phyloP scores from a whole-genome alignment of 2,797 vertebrate species.

The Lacerta viridis region DNA sequence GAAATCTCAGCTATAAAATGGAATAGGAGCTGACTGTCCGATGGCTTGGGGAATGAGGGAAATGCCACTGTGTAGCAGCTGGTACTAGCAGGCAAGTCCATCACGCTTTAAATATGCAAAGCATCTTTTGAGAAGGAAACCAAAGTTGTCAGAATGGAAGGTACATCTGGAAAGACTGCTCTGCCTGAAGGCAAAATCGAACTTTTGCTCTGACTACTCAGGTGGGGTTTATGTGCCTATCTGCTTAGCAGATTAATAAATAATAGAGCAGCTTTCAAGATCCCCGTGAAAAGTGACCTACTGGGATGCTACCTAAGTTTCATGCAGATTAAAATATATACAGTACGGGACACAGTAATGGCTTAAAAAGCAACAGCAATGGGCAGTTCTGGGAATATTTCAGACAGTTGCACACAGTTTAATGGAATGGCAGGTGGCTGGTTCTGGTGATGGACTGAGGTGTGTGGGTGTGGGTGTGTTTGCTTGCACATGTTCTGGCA shows the following conservation, averaged over 20 bases:
- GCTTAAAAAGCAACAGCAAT: not conserved
- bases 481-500: not conserved
- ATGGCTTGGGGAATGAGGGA: slow-evolving; percentile 30
- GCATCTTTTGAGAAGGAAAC: slow-evolving; percentile 62
- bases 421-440: no score
- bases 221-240: slow-evolving; percentile 46
- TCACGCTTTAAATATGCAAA: slow-evolving; percentile 65
- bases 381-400: not conserved
- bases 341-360: not conserved
- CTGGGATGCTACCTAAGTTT: slow-evolving; percentile 24
- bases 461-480: no score
- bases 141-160: slow-evolving; percentile 42
- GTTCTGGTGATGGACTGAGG: not conserved
- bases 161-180: slow-evolving; percentile 46
- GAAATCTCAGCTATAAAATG: not conserved
- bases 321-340: slow-evolving; percentile 11
- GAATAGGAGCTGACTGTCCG: not conserved
- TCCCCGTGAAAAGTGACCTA: not conserved
- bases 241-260: slow-evolving; percentile 56
- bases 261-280: slow-evolving; percentile 28
- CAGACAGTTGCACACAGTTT: no score
- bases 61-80: slow-evolving; percentile 44
- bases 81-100: slow-evolving; percentile 54
- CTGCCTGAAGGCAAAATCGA: slow-evolving; percentile 32
- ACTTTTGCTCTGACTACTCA: slow-evolving; percentile 42